A percentile compares a stretch with the other conserved stretches of the same genome.
Evolutionary conservation across 2,888 invertebrate genomes (phyloP).

Genomic region (Drosophila yooni): DNA sequence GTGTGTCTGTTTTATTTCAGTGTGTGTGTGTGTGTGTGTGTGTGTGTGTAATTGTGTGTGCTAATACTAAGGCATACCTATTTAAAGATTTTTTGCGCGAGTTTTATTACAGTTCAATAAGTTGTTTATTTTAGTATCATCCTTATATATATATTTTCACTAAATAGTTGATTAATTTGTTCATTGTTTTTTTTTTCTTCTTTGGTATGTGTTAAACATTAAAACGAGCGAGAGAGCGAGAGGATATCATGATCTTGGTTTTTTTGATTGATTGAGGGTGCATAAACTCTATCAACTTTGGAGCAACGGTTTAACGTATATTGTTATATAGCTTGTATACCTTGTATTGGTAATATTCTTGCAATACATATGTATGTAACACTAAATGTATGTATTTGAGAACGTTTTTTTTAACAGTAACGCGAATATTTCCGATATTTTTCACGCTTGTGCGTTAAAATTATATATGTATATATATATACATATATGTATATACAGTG

Average conservation of each 20-base stretch:
- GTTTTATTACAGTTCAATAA: conserved; percentile 60
- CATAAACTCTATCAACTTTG: conserved; percentile 58
- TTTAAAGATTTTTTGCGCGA: conserved; percentile 80
- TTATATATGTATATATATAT: conserved; percentile 34
- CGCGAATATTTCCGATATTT: conserved; percentile 6
- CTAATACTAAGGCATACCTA: conserved; percentile 77
- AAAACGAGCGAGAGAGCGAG: conserved; percentile 57
- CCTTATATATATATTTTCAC: conserved; percentile 28
- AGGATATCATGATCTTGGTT: conserved; percentile 48
- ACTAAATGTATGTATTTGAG: conserved; percentile 2
- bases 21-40: conserved; percentile 23
- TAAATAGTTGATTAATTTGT: conserved; percentile 30
- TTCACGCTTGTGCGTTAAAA: conserved; percentile 9
- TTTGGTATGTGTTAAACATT: conserved; percentile 38
- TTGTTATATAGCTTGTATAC: conserved; percentile 37
- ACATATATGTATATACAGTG: conserved; percentile 58
- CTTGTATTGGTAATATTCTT: conserved; percentile 38
- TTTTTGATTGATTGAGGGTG: conserved; percentile 42
- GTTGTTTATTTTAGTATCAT: conserved; percentile 29
- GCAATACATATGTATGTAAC: conserved; percentile 27
- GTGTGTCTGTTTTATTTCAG: conserved; percentile 17
- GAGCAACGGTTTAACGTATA: conserved; percentile 78
- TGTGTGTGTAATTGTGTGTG: conserved; percentile 30
- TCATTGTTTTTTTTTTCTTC: conserved; percentile 17
- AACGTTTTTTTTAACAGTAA: conserved; percentile 10